Conservation (phyloP, 1,140 invertebrate species). For the Drosophila bocki region DNA sequence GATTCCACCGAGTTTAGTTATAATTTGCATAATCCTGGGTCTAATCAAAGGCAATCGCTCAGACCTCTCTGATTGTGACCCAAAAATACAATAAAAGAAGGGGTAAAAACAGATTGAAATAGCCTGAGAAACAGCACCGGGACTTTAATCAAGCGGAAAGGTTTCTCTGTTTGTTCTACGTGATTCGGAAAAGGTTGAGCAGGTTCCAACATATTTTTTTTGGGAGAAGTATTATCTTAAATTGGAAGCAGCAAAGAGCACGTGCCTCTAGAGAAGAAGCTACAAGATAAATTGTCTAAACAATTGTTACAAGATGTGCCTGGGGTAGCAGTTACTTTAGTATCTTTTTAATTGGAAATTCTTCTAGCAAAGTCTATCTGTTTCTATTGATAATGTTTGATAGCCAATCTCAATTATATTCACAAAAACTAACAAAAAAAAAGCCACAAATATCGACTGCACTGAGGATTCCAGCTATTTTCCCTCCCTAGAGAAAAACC, state of each 20-base stretch:
- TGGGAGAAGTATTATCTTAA: slow-evolving; percentile 28
- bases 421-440: slow-evolving; percentile 16
- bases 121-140: background rate
- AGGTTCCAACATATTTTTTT: slow-evolving; percentile 18
- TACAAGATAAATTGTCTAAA: slow-evolving; percentile 31
- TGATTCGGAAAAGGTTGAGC: slow-evolving; percentile 43
- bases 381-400: background rate
- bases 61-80: slow-evolving; percentile 32
- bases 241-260: slow-evolving; percentile 27
- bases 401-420: slow-evolving; percentile 15
- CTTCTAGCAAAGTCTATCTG: background rate
- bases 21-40: slow-evolving; percentile 35
- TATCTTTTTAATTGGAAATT: background rate
- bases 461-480: slow-evolving; percentile 8
- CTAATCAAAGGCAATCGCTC: slow-evolving; percentile 23
- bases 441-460: slow-evolving; percentile 28
- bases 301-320: slow-evolving; percentile 9
- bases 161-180: slow-evolving; percentile 47
- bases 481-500: background rate
- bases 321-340: background rate
- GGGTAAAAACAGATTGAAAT: slow-evolving; percentile 20
- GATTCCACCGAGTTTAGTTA: background rate
- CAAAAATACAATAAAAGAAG: slow-evolving; percentile 13
- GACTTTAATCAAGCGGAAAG: slow-evolving; percentile 49
- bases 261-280: slow-evolving; percentile 16